Base-by-base conservation (phyloP, 2,797 vertebrate species). In the Tangara arthus region DNA sequence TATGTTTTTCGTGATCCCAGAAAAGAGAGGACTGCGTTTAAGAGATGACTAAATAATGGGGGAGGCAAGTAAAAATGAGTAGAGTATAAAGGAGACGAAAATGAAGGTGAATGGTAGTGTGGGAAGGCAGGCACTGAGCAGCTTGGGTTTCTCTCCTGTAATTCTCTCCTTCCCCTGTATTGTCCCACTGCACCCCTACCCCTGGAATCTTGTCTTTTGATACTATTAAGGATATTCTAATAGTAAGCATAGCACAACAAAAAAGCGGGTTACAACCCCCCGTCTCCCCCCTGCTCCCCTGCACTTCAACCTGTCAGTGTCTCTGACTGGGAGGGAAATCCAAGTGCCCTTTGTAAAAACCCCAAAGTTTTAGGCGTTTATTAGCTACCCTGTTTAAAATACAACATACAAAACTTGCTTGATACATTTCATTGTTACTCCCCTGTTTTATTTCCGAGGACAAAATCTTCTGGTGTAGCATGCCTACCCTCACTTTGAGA, bases 1-100 rank as follows among this genome's bases (percentile, higher is more conserved):
- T 93, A 69, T 59, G 59, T 93, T 92, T 80, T 44, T 84, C 50
- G 27, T 78, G 90, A 71, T 68, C 19, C 49, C 77, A 8, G 59
- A 89, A 63, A 92, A 86, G 86, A 86, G 72, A 87, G 65, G 77
- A 80, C 60, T 94, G 71, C 89, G 34, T 96, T 89, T 96, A 86
- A 94, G 94, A 92, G 87, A 87, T 91, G 87, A 86, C 82, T 93
- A 90, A 93, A 90, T 95, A 93, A 93, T 71, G 95, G 85, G 96
- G 90, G 89, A 84, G 79, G 85, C 76, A 79, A 68, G 73, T 82
- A 55, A 87, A 81, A 80, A 84, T 46, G 87, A 82, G 35, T 53
- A 34, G 83, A 91, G 75, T 88, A 71, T 81, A 66, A 95, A 94
- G 77, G 55, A 85, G 65, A 83, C 12, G 3, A 76, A 66, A 91